phyloP scores from a whole-genome alignment of 2,888 invertebrate species.

The Cancer borealis region DNA sequence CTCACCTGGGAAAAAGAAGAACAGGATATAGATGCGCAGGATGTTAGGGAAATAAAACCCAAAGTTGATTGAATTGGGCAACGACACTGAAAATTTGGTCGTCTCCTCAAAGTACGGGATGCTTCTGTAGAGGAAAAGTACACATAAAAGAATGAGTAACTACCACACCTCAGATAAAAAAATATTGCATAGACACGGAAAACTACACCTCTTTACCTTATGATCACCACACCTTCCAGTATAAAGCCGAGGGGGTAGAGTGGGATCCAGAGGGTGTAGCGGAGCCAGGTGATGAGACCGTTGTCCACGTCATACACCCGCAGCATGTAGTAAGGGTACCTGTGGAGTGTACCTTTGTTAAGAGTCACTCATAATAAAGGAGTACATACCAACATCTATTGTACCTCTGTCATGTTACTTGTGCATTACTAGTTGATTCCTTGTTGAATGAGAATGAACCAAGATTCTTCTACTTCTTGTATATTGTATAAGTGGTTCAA shows the following conservation, averaged over 20 bases:
- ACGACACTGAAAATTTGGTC: slow-evolving; percentile 85
- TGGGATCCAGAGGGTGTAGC: slow-evolving; percentile 96
- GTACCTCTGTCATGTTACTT: too few species aligned
- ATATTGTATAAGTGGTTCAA: too few species aligned
- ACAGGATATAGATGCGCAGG: slow-evolving; percentile 88
- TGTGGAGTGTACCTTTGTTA: slow-evolving; percentile 80
- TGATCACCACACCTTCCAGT: slow-evolving; percentile 90
- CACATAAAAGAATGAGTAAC: not conserved
- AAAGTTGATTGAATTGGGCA: slow-evolving; percentile 93
- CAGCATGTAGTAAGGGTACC: slow-evolving; percentile 96
- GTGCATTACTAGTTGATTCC: too few species aligned
- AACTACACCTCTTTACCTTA: slow-evolving; percentile 80
- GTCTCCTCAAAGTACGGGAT: slow-evolving; percentile 95
- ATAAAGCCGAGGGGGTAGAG: slow-evolving; percentile 94
- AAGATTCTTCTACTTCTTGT: too few species aligned
- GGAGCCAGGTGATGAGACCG: slow-evolving; percentile 91
- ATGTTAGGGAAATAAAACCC: slow-evolving; percentile 91
- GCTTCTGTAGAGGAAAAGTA: slow-evolving; percentile 82
- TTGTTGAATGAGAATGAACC: too few species aligned
- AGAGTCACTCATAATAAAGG: not conserved
- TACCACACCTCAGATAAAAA: slow-evolving; percentile 80
- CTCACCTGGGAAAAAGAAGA: slow-evolving; percentile 87
- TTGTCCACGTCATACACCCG: slow-evolving; percentile 88
- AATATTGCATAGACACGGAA: slow-evolving; percentile 89
- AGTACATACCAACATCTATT: too few species aligned